These are phyloP conservation scores for Lasius fuliginosus DNA, from an alignment of 2,888 invertebrate species.

Conservation along the genomic window DNA sequence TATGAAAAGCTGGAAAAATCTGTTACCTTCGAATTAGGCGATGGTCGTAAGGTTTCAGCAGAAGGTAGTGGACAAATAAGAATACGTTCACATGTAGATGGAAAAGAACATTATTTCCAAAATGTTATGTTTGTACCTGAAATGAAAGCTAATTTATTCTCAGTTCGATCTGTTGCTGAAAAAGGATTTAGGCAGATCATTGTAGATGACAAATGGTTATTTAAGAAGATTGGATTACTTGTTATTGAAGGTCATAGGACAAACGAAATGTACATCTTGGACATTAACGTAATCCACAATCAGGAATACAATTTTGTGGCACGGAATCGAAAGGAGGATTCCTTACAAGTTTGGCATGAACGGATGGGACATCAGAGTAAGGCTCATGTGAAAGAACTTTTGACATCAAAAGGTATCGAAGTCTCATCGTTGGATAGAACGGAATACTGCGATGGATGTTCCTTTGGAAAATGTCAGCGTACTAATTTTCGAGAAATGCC, in stretches of 20 bases:
- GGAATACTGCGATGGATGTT: constrained; percentile 56
- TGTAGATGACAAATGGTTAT: constrained; percentile 20
- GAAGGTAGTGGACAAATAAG: constrained; percentile 41
- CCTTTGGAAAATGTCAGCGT: constrained; percentile 58
- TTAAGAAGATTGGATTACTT: constrained; percentile 10
- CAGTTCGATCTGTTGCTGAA: constrained; percentile 47
- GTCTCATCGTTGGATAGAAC: background rate
- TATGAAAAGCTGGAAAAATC: constrained; percentile 36
- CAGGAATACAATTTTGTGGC: background rate
- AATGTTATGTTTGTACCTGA: constrained; percentile 58
- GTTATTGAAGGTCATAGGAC: constrained; percentile 14
- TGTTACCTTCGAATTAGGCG: constrained; percentile 46
- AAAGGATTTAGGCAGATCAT: constrained; percentile 56
- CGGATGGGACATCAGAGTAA: constrained; percentile 46
- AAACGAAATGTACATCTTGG: constrained; percentile 31
- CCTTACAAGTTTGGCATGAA: constrained; percentile 43
- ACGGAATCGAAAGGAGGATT: background rate
- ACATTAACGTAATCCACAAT: constrained; percentile 28
- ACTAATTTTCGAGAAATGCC: constrained; percentile 52
- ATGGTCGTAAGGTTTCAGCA: constrained; percentile 47
- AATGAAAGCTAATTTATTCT: constrained; percentile 57
- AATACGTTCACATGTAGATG: constrained; percentile 51
- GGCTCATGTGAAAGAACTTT: constrained; percentile 5
- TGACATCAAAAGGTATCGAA: constrained; percentile 22
- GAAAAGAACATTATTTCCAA: constrained; percentile 48